Evolutionary conservation across 1,140 invertebrate species (phyloP).

Genomic region (Hyposmocoma kahamanoa): DNA sequence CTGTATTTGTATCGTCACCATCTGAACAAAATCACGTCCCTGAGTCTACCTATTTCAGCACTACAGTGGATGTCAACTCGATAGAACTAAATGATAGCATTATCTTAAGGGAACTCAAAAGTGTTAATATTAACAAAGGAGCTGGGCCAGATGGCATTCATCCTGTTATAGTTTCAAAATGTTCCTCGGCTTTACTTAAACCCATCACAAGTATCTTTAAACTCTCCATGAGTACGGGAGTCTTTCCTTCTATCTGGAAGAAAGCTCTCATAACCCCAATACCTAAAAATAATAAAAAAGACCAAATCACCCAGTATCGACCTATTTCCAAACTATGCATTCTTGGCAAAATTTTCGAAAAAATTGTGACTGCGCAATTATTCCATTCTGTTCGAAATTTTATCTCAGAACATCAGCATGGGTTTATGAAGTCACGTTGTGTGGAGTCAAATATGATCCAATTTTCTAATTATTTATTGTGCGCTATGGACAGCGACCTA

Average conservation of each 20-base stretch:
- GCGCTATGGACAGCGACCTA: not conserved
- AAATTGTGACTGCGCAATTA: constrained; percentile 16
- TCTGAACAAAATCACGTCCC: not conserved
- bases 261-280: constrained; percentile 16
- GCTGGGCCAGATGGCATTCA: constrained; percentile 9
- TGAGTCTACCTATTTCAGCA: not conserved
- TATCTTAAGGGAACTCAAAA: not conserved
- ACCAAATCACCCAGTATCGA: constrained; percentile 23
- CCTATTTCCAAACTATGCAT: constrained; percentile 28
- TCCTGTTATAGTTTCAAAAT: not conserved
- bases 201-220: not conserved
- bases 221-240: constrained; percentile 10
- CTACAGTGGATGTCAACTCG: not conserved
- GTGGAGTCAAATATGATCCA: not conserved
- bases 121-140: constrained; percentile 8
- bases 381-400: not conserved
- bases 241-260: constrained; percentile 13
- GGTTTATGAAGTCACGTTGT: not conserved
- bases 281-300: constrained; percentile 9
- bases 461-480: not conserved
- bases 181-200: not conserved
- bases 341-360: constrained; percentile 32
- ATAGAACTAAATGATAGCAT: not conserved
- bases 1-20: not conserved
- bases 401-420: not conserved